These are phyloP conservation scores for Leptodirus hochenwartii DNA, from an alignment of 2,888 invertebrate genomes.

Conservation along the genomic window DNA sequence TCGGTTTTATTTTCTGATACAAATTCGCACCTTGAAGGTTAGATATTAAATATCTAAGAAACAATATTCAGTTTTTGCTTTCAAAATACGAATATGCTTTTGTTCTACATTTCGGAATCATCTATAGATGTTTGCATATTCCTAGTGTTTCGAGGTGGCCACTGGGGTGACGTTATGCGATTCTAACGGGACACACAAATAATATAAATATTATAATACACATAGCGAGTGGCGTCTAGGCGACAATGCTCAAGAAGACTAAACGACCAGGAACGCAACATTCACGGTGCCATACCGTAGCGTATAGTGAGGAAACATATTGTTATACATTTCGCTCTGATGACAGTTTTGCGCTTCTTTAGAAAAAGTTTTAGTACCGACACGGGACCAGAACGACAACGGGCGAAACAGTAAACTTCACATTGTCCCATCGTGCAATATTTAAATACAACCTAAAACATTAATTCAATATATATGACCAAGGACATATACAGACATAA, in stretches of 20 bases:
- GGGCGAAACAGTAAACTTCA: slow-evolving; percentile 15
- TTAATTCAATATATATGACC: too few species aligned
- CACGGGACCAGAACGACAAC: slow-evolving; percentile 18
- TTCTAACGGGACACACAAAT: slow-evolving; percentile 28
- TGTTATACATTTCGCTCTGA: slow-evolving; percentile 26
- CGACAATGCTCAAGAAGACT: too few species aligned
- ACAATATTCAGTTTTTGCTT: too few species aligned
- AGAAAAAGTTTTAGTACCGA: slow-evolving; percentile 27
- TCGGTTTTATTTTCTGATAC: too few species aligned
- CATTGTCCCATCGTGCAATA: slow-evolving; percentile 5
- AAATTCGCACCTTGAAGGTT: too few species aligned
- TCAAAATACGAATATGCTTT: too few species aligned
- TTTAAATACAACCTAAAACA: too few species aligned
- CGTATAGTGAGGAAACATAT: slow-evolving; percentile 26
- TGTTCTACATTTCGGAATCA: too few species aligned
- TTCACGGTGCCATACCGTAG: slow-evolving; percentile 7
- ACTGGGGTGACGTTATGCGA: slow-evolving; percentile 22
- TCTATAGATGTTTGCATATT: too few species aligned
- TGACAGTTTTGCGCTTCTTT: slow-evolving; percentile 27
- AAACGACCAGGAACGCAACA: slow-evolving; percentile 8
- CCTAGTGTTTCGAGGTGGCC: slow-evolving; percentile 21
- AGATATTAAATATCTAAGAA: too few species aligned
- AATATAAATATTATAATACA: slow-evolving; percentile 31
- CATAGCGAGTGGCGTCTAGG: slow-evolving; percentile 20
- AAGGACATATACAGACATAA: too few species aligned